Evolutionary conservation across 2,113 vertebrate species (phyloP).

Genomic region (Lophura nycthemera): DNA sequence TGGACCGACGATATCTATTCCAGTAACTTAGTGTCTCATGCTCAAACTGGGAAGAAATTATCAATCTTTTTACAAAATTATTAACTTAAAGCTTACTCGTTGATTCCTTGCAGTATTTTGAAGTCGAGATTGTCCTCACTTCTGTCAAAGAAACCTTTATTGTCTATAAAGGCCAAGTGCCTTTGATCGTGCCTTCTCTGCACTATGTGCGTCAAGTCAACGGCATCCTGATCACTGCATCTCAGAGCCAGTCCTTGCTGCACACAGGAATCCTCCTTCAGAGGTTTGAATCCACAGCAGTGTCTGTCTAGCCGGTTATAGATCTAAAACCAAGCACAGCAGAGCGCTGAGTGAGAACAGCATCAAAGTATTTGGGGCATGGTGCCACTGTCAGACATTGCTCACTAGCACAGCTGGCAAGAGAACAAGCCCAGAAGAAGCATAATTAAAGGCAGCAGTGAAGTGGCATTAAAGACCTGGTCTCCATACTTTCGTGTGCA

Average conservation of each 20-base stretch:
- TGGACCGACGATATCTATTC: neutral
- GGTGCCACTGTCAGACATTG: neutral
- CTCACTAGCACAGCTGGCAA: neutral
- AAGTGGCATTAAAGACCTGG: neutral
- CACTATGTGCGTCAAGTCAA: slow-evolving; percentile 84
- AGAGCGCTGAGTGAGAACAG: slow-evolving; percentile 24
- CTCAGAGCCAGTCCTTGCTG: slow-evolving; percentile 74
- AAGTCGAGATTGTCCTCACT: slow-evolving; percentile 95
- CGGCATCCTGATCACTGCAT: slow-evolving; percentile 79
- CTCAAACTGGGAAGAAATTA: too few species aligned
- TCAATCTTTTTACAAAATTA: neutral
- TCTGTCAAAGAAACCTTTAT: slow-evolving; percentile 93
- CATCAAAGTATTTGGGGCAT: neutral
- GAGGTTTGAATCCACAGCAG: slow-evolving; percentile 95
- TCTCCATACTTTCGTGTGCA: too few species aligned
- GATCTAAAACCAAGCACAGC: slow-evolving; percentile 81
- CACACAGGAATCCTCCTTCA: slow-evolving; percentile 86
- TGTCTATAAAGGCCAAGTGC: slow-evolving; percentile 88
- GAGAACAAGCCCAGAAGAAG: neutral
- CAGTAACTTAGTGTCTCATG: neutral
- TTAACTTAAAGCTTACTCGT: slow-evolving; percentile 86
- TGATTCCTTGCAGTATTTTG: slow-evolving; percentile 91
- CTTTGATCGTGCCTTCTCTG: slow-evolving; percentile 82
- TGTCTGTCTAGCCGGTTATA: slow-evolving; percentile 91
- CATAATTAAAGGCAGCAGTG: neutral